Evolutionary conservation across 2,113 vertebrate species (phyloP).

Genomic region (Tangachromis dhanisi): DNA sequence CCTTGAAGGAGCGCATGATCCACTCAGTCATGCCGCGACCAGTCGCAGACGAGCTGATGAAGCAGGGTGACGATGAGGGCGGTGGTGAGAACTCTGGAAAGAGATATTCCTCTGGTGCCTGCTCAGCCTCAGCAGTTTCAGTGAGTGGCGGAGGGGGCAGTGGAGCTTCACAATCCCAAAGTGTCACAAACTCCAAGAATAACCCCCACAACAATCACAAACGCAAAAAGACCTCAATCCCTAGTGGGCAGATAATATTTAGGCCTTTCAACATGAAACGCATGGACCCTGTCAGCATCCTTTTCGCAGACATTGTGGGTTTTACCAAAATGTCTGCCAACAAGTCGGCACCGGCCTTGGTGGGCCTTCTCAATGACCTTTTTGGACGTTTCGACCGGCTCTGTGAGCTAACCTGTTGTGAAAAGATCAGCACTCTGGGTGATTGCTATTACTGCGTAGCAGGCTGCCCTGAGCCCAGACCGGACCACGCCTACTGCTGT

Average conservation of each 20-base stretch:
- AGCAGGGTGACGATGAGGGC: slow-evolving; percentile 92
- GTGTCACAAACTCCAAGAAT: slow-evolving; percentile 78
- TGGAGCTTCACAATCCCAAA: slow-evolving; percentile 25
- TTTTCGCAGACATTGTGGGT: slow-evolving; percentile 96
- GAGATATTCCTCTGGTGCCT: slow-evolving; percentile 82
- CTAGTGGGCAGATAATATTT: slow-evolving; percentile 89
- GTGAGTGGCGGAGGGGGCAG: slow-evolving; percentile 31
- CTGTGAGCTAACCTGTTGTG: slow-evolving; percentile 90
- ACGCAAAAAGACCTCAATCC: slow-evolving; percentile 95
- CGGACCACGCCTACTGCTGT: slow-evolving; percentile 93
- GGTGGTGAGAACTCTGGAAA: slow-evolving; percentile 83
- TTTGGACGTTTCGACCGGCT: slow-evolving; percentile 94
- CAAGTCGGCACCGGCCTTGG: slow-evolving; percentile 91
- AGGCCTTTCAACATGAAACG: slow-evolving; percentile 98
- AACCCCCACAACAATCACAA: slow-evolving; percentile 66
- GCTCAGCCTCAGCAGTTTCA: slow-evolving; percentile 68
- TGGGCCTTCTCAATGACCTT: slow-evolving; percentile 93
- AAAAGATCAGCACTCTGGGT: slow-evolving; percentile 98
- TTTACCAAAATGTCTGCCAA: slow-evolving; percentile 99
- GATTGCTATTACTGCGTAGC: slow-evolving; percentile 99
- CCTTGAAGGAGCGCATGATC: slow-evolving; percentile 98
- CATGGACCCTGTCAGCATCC: slow-evolving; percentile 95
- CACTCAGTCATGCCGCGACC: slow-evolving; percentile 96
- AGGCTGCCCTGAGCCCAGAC: slow-evolving; percentile 88
- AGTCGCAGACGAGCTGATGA: slow-evolving; percentile 95